Base-by-base conservation (phyloP, 2,888 invertebrate species). In the Stenotaenia linearis region DNA sequence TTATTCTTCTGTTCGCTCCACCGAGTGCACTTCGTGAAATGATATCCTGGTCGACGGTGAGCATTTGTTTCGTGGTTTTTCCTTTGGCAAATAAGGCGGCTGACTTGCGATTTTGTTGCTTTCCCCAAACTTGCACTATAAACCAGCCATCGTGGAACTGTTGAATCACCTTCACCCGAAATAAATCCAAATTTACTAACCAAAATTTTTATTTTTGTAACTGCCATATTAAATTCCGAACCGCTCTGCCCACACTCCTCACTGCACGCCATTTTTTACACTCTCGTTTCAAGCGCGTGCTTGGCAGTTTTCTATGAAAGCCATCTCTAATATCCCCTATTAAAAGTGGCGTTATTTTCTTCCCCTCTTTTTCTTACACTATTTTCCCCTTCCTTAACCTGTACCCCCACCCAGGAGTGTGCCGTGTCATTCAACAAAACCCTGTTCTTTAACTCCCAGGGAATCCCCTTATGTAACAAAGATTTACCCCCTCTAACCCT, bases 101-200 rank as follows among this genome's bases (percentile, higher is more conserved):
- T 28, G 82, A 83, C 74, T 83, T 82, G 35, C 83, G 80, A 23
- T 85, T 84, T 37, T 86, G 84, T 82, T 89, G 89, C 80, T 87
- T 87, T 12, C 89, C 89, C 86, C 86, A 88, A 21, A 89, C 85
- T 81, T 88, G 86, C 18, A 89, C 85, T 81, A 86, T 85, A 76
- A 89, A 84, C 78, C 85, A 87, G 9, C 86, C 85, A 32, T 87
- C 85, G 78, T 85, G 84, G 79, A 89, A 83, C 83, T 88, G 88
- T 23, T 88, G 86, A 6, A 89, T 83, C 23, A 87, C 83, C 88
- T 89, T 83, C 40, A 84, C 80, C 18, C 75, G 37, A 35, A 69
- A 69, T 50, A 9, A 25, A 74, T 28, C 32, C 5, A 28, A 74
- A 74, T 32, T 74, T 56, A 56, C 56, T 10, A 56, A 21, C n/a